Conservation (phyloP, 2,888 invertebrate genomes). For the Chorisops tibialis region DNA sequence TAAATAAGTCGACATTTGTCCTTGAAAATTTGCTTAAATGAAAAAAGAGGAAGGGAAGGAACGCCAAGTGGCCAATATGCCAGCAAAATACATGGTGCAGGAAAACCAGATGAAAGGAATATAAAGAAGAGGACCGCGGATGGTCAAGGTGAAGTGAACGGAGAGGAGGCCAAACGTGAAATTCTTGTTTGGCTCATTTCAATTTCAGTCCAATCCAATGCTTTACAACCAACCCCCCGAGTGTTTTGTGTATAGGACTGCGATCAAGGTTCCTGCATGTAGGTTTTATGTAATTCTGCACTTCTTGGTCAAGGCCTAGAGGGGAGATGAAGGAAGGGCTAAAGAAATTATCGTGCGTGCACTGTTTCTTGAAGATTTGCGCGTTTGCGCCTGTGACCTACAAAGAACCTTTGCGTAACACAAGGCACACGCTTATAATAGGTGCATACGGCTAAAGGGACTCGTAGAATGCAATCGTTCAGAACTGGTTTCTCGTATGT, state of each 20-base stretch:
- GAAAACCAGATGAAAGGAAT: not conserved
- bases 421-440: not conserved
- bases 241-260: not conserved
- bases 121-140: not conserved
- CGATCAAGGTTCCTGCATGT: not conserved
- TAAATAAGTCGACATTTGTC: constrained; percentile 26
- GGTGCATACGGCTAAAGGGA: too few relatives aligned
- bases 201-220: too few relatives aligned
- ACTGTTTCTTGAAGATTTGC: not conserved
- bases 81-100: not conserved
- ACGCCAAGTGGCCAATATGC: not conserved
- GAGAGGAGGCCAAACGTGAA: not conserved
- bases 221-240: not conserved
- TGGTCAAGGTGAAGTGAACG: not conserved
- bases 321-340: constrained; percentile 7
- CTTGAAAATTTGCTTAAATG: constrained; percentile 22
- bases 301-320: constrained; percentile 30
- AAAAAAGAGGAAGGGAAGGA: not conserved
- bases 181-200: not conserved
- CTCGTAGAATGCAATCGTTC: not conserved
- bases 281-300: constrained; percentile 27
- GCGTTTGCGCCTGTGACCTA: constrained; percentile 37
- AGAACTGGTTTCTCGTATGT: constrained; percentile 21
- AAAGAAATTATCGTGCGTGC: not conserved
- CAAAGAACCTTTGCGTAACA: constrained; percentile 40